Evolutionary conservation across 2,888 invertebrate species (phyloP).

Genomic region (Crioceris asparagi): DNA sequence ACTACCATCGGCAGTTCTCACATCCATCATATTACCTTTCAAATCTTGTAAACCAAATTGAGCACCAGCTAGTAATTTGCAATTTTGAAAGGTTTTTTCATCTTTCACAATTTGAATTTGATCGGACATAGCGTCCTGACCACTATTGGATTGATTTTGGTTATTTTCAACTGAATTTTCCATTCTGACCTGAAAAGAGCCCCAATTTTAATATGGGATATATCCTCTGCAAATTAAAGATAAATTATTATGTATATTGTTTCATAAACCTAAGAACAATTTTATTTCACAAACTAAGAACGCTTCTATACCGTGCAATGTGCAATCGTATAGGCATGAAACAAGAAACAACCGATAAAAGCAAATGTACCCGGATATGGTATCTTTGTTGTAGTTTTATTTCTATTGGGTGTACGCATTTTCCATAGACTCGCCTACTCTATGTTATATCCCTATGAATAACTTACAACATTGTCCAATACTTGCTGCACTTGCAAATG

Average conservation of each 20-base stretch:
- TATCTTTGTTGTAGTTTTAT: too few species aligned
- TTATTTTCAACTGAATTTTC: slow-evolving; percentile 32
- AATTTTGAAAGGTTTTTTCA: slow-evolving; percentile 46
- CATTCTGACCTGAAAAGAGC: slow-evolving; percentile 26
- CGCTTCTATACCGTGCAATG: too few species aligned
- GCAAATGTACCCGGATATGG: too few species aligned
- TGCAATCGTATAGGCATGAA: too few species aligned
- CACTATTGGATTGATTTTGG: slow-evolving; percentile 27
- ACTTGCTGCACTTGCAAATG: slow-evolving; percentile 49
- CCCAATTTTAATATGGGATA: too few species aligned
- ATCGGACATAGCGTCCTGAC: slow-evolving; percentile 23
- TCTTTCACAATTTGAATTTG: slow-evolving; percentile 44
- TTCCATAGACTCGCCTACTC: background rate
- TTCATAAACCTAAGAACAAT: too few species aligned
- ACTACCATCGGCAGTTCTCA: slow-evolving; percentile 56
- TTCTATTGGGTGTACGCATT: too few species aligned
- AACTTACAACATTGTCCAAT: slow-evolving; percentile 33
- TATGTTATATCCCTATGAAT: background rate
- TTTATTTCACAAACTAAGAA: too few species aligned
- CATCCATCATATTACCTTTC: slow-evolving; percentile 48
- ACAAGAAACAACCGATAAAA: too few species aligned
- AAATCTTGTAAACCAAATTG: slow-evolving; percentile 35
- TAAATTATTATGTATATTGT: too few species aligned
- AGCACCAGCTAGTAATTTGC: slow-evolving; percentile 32
- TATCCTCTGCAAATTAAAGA: too few species aligned